Evolutionary conservation across 2,113 vertebrate species (phyloP).

Genomic region (Martes martes): DNA sequence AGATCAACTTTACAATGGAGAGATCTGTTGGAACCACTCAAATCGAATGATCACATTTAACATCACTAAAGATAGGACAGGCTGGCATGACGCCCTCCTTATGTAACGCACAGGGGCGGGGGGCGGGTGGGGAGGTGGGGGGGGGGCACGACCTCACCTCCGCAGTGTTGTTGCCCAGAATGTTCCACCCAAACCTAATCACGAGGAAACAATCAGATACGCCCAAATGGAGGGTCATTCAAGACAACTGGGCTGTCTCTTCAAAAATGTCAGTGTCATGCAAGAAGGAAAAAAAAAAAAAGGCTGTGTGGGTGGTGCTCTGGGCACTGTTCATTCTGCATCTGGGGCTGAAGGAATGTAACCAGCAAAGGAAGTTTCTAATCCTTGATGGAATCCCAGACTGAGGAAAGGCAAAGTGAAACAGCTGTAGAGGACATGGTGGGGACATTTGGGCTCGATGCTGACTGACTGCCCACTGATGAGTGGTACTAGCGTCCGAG

Average conservation of each 20-base stretch:
- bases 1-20: background rate
- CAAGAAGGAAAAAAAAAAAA: background rate
- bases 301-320: background rate
- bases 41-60: background rate
- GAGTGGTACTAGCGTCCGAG: background rate
- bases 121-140: fast-evolving
- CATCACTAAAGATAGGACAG: background rate
- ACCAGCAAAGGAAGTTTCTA: background rate
- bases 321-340: background rate
- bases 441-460: background rate
- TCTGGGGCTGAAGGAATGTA: background rate
- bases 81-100: background rate
- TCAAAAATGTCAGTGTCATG: background rate
- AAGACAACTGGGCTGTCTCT: conserved; percentile 7
- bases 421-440: background rate
- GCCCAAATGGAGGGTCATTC: background rate
- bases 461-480: background rate
- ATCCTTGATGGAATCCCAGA: background rate
- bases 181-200: background rate
- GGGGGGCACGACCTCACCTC: background rate
- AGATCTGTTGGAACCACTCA: background rate
- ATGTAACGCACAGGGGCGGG: background rate
- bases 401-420: background rate
- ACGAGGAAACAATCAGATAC: conserved; percentile 20
- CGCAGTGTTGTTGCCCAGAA: background rate